These are phyloP conservation scores for Triplophysa rosa DNA, from an alignment of 2,113 vertebrate genomes.

Conservation along the genomic window DNA sequence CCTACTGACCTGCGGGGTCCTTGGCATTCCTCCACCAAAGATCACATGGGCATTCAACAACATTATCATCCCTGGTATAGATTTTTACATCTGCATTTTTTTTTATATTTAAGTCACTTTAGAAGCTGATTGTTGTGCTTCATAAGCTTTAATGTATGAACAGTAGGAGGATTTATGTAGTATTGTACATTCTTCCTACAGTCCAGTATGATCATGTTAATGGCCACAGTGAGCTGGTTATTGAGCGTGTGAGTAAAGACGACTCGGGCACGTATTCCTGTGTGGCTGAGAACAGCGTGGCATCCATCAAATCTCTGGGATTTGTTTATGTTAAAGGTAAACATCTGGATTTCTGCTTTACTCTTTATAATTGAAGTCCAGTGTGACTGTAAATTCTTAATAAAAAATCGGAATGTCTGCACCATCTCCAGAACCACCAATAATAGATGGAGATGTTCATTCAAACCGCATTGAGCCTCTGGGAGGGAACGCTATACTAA, in stretches of 20 bases:
- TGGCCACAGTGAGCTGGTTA: conserved; percentile 86
- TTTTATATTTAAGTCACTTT: neutral
- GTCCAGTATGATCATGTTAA: conserved; percentile 79
- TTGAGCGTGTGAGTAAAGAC: conserved; percentile 86
- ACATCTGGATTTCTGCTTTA: neutral
- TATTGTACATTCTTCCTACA: conserved; percentile 55
- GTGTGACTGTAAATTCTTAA: neutral
- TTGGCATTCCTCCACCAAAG: conserved; percentile 83
- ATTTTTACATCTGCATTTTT: neutral
- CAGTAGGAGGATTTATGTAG: neutral
- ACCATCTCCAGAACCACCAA: conserved; percentile 84
- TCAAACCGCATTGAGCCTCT: conserved; percentile 86
- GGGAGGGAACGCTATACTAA: conserved; percentile 88
- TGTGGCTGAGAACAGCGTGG: conserved; percentile 86
- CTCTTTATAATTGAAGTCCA: neutral
- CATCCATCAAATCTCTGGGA: conserved; percentile 86
- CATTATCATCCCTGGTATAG: conserved; percentile 87
- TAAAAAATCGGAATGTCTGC: neutral
- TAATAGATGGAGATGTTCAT: conserved; percentile 87
- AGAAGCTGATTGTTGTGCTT: neutral
- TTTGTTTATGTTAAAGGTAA: conserved; percentile 94
- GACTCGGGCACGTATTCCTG: conserved; percentile 92
- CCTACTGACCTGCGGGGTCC: conserved; percentile 80
- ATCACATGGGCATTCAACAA: conserved; percentile 94
- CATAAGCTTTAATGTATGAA: neutral